phyloP scores from a whole-genome alignment of 2,888 invertebrate genomes.

The Piscicola geometra region DNA sequence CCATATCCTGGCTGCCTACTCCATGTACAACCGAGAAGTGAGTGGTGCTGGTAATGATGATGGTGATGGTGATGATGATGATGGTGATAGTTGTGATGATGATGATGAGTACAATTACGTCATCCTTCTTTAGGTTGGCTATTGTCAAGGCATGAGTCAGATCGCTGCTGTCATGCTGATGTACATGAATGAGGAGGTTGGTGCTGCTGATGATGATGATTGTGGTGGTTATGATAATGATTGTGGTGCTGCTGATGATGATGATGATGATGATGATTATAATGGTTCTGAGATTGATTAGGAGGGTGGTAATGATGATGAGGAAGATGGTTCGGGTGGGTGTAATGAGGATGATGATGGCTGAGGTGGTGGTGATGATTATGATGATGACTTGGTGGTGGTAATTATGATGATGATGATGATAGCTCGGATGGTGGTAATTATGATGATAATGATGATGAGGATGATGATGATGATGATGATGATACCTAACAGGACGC shows the following conservation, averaged over 20 bases:
- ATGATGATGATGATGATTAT: not conserved
- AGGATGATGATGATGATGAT: conserved; percentile 22
- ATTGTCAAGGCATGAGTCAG: conserved; percentile 91
- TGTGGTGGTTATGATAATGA: too few species aligned
- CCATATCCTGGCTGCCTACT: conserved; percentile 93
- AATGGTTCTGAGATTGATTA: not conserved
- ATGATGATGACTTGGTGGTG: conserved; percentile 18
- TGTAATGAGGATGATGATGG: not conserved
- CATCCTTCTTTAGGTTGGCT: conserved; percentile 47
- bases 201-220: not conserved
- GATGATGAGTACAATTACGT: too few species aligned
- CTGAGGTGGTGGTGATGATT: not conserved
- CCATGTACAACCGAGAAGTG: conserved; percentile 82
- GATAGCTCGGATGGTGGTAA: not conserved
- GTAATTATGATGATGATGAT: conserved; percentile 11
- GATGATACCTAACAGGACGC: conserved; percentile 67
- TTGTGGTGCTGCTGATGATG: too few species aligned
- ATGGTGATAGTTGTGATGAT: too few species aligned
- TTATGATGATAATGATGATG: conserved; percentile 13
- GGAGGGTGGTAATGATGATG: conserved; percentile 11
- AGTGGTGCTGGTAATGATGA: not conserved
- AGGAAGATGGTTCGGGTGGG: not conserved
- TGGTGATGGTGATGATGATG: too few species aligned
- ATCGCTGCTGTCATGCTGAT: conserved; percentile 91
- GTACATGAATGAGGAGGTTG: conserved; percentile 84